Conservation (phyloP, 2,113 vertebrate genomes). For the Cyanistes caeruleus region DNA sequence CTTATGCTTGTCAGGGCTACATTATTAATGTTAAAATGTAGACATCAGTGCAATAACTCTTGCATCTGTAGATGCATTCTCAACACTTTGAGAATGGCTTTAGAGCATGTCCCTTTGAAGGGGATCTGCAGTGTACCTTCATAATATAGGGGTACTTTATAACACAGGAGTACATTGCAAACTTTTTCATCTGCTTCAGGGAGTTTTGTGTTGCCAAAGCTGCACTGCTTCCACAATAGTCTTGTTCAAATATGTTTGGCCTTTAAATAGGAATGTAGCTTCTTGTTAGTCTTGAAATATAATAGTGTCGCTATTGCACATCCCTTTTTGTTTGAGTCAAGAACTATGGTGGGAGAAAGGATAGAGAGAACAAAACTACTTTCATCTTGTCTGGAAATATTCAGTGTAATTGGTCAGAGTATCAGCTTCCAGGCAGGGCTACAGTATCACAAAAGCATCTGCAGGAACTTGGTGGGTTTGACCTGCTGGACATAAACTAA, state of each 20-base stretch:
- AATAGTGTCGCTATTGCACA: rapidly evolving
- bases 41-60: neutral
- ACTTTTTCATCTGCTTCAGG: neutral
- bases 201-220: neutral
- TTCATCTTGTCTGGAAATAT: neutral
- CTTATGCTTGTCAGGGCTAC: neutral
- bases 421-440: neutral
- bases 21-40: neutral
- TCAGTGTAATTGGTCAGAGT: neutral
- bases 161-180: neutral
- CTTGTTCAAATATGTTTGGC: neutral
- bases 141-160: neutral
- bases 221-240: neutral
- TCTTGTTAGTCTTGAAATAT: neutral
- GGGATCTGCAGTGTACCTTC: neutral
- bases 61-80: neutral
- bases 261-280: neutral
- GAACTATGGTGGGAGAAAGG: neutral
- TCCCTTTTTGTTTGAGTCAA: neutral
- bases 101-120: neutral
- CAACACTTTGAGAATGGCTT: neutral
- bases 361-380: neutral
- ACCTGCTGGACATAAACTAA: neutral
- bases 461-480: neutral
- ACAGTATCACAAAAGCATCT: neutral